Conservation (phyloP, 2,113 vertebrate species). For the Mobula hypostoma region DNA sequence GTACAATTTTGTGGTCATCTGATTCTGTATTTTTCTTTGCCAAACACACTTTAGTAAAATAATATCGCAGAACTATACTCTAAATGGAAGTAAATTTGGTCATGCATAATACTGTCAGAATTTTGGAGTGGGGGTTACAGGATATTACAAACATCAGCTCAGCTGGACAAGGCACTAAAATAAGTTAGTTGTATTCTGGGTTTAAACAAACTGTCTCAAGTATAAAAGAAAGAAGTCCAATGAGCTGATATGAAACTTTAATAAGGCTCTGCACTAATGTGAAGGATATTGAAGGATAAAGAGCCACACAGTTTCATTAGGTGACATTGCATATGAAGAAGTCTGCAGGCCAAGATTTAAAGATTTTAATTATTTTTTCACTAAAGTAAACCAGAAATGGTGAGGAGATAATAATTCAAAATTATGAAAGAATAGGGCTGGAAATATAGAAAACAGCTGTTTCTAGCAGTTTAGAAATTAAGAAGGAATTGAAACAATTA, state of each 20-base stretch:
- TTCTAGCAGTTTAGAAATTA: background rate
- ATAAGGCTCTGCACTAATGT: background rate
- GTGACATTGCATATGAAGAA: background rate
- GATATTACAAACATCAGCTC: background rate
- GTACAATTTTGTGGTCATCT: background rate
- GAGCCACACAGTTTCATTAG: background rate
- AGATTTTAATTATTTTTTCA: background rate
- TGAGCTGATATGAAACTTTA: background rate
- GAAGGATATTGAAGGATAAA: background rate
- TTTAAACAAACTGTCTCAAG: background rate
- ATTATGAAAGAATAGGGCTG: background rate
- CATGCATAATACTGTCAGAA: background rate
- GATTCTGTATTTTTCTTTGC: background rate
- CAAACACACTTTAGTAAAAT: background rate
- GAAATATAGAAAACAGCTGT: background rate
- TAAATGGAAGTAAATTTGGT: background rate
- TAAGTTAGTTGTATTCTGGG: background rate
- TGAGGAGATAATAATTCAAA: background rate
- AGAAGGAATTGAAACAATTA: background rate
- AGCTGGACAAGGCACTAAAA: background rate
- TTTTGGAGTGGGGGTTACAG: background rate
- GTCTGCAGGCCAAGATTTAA: too few relatives aligned
- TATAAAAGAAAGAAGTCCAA: background rate
- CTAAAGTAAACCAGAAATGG: background rate
- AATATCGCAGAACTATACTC: background rate